phyloP scores from a whole-genome alignment of 2,888 invertebrate genomes.

The Eretmocerus hayati region DNA sequence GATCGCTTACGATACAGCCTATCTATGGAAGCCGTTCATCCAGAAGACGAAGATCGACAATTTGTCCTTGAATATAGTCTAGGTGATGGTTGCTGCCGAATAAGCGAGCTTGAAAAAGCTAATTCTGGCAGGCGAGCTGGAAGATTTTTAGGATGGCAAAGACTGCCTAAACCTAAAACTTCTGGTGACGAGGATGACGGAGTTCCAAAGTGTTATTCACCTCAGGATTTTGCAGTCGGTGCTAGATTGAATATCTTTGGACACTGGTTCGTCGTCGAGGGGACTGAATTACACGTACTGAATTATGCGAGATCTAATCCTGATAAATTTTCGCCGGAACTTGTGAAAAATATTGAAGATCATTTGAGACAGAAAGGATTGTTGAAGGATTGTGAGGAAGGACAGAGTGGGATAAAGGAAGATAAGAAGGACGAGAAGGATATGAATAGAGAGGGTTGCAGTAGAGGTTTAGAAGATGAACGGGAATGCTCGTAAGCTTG shows the following conservation, averaged over 20 bases:
- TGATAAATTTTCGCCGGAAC: constrained; percentile 62
- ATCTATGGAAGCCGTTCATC: constrained; percentile 68
- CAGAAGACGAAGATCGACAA: constrained; percentile 67
- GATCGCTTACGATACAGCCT: constrained; percentile 67
- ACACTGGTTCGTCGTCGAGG: constrained; percentile 69
- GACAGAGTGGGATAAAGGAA: no score
- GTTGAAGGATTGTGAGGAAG: no score
- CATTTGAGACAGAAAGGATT: constrained; percentile 62
- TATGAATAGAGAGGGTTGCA: no score
- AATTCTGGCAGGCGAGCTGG: constrained; percentile 70
- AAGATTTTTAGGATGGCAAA: constrained; percentile 62
- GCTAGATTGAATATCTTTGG: constrained; percentile 64
- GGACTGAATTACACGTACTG: constrained; percentile 71
- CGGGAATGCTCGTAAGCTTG: no score
- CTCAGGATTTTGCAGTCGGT: constrained; percentile 73
- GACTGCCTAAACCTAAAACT: constrained; percentile 60
- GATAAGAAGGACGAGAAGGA: no score
- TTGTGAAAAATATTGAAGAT: constrained; percentile 61
- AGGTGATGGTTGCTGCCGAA: constrained; percentile 66
- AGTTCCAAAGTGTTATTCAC: no score
- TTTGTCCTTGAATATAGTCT: constrained; percentile 73
- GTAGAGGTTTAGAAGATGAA: no score
- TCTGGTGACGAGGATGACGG: no score
- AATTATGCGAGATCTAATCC: constrained; percentile 68
- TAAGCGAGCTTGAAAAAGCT: constrained; percentile 63